Percentiles rank a stretch among this genome's conserved stretches.
phyloP scores from a whole-genome alignment of 2,888 invertebrate species.

The Orthosia gothica region DNA sequence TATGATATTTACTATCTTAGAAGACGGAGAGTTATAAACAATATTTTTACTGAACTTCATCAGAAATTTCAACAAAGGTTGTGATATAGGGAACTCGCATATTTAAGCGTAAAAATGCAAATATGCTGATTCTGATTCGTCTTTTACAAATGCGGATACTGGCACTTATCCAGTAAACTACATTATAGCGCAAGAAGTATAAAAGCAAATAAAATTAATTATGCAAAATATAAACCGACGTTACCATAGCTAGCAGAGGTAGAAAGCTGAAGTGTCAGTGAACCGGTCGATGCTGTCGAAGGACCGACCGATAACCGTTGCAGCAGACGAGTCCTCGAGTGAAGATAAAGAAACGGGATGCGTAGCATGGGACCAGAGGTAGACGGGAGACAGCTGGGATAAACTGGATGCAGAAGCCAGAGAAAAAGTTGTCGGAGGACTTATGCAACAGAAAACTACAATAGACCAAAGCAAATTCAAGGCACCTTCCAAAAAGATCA shows the following conservation, averaged over 20 bases:
- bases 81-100: not conserved
- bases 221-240: not conserved
- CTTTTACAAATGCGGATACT: conserved; percentile 14
- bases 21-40: not conserved
- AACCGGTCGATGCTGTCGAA: not conserved
- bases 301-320: not conserved
- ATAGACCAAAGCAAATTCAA: too few relatives aligned
- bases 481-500: too few relatives aligned
- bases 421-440: not conserved
- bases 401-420: not conserved
- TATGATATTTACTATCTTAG: conserved; percentile 4
- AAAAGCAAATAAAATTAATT: not conserved
- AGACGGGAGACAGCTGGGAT: not conserved
- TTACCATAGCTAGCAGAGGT: not conserved
- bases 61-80: not conserved
- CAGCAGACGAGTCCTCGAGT: too few relatives aligned
- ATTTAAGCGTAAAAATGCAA: not conserved
- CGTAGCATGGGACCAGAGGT: too few relatives aligned
- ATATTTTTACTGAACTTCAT: not conserved
- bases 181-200: conserved; percentile 15
- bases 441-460: too few relatives aligned
- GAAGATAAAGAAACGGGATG: not conserved
- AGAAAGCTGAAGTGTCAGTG: not conserved
- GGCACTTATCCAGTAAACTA: not conserved
- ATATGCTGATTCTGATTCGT: not conserved